A percentile compares a stretch with the other conserved stretches of the same genome.
These are phyloP conservation scores for Sthenelais limicola DNA, from an alignment of 2,888 invertebrate species.

Conservation along the genomic window DNA sequence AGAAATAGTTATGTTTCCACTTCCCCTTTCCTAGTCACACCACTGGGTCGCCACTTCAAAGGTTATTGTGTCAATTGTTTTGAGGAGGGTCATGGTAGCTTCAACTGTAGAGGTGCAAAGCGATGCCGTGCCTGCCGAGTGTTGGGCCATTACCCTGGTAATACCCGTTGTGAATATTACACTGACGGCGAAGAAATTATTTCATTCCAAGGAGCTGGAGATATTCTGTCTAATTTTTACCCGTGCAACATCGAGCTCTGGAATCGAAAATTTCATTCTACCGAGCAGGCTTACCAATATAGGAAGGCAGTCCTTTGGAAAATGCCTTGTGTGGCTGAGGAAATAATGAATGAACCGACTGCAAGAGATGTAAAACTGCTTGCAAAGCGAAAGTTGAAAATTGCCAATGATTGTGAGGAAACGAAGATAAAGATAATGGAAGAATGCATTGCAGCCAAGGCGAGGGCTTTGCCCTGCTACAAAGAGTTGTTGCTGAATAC, in stretches of 20 bases:
- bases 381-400: not conserved
- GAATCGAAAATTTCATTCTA: not conserved
- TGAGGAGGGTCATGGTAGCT: not conserved
- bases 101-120: slow-evolving; percentile 1
- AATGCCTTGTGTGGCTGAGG: not conserved
- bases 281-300: slow-evolving; percentile 28
- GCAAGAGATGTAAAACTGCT: not conserved
- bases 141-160: slow-evolving; percentile 15
- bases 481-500: not conserved
- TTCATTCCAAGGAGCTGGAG: slow-evolving; percentile 7
- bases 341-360: not conserved
- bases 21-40: not conserved
- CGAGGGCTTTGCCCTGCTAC: not conserved
- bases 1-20: not conserved
- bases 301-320: slow-evolving; percentile 11
- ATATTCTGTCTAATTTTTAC: slow-evolving; percentile 21
- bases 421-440: not conserved
- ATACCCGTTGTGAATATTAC: not conserved
- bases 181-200: not conserved
- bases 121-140: slow-evolving; percentile 21
- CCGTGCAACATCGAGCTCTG: not conserved
- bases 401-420: not conserved
- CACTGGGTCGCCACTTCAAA: not conserved
- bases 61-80: slow-evolving; percentile 13
- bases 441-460: not conserved